Conservation (phyloP, 2,113 vertebrate species). For the Baryphthengus martii region DNA sequence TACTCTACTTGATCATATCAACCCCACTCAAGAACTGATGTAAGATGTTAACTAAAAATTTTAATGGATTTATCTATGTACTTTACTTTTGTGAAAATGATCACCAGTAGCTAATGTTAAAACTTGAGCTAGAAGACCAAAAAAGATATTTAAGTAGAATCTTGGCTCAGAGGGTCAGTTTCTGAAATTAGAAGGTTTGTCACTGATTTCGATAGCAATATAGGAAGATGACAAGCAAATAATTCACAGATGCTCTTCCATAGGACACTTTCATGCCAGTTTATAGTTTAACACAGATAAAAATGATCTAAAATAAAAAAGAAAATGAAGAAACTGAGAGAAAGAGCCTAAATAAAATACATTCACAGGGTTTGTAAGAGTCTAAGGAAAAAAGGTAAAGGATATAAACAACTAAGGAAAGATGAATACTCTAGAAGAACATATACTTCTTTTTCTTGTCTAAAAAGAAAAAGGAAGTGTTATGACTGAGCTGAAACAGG, state of each 20-base stretch:
- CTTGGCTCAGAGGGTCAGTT: neutral
- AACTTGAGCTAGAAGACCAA: neutral
- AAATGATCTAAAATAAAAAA: neutral
- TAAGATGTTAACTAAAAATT: neutral
- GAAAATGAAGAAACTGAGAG: neutral
- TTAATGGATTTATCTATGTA: neutral
- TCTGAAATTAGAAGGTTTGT: neutral
- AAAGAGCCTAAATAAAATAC: neutral
- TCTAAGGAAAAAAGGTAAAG: neutral
- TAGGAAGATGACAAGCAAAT: neutral
- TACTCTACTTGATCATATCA: neutral
- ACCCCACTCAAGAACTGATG: rapidly evolving
- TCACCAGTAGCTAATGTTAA: neutral
- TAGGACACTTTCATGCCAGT: neutral
- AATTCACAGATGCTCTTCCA: neutral
- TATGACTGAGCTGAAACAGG: neutral
- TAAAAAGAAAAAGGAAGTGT: neutral
- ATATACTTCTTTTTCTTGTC: neutral
- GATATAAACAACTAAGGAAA: neutral
- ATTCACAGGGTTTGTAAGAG: neutral
- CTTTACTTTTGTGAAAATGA: neutral
- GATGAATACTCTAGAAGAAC: neutral
- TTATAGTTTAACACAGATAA: neutral
- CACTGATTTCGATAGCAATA: neutral
- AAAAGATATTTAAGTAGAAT: neutral